Conservation (phyloP, 2,113 vertebrate genomes). For the Notechis scutatus region DNA sequence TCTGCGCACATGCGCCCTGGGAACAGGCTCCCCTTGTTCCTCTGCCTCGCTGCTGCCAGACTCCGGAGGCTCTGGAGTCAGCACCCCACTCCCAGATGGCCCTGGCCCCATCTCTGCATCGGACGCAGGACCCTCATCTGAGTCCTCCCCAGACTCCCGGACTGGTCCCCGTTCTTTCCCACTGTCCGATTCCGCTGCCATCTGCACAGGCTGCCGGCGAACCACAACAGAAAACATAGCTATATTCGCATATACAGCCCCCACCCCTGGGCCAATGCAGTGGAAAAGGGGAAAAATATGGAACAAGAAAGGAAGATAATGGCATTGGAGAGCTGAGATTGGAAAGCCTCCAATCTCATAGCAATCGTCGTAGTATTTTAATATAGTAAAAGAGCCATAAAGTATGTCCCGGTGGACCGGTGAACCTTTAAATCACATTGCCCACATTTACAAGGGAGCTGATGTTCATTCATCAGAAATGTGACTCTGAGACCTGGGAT, state of each 20-base stretch:
- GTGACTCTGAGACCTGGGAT: slow-evolving; percentile 3
- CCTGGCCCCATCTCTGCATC: too few species aligned
- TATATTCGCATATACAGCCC: not conserved
- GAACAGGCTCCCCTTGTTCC: too few species aligned
- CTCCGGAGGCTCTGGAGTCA: too few species aligned
- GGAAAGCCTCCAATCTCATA: slow-evolving; percentile 19
- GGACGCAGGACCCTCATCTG: too few species aligned
- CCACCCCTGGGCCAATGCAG: not conserved
- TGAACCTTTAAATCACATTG: not conserved
- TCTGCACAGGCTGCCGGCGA: too few species aligned
- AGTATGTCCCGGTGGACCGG: slow-evolving; percentile 3
- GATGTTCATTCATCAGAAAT: slow-evolving; percentile 3
- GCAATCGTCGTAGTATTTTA: slow-evolving; percentile 13
- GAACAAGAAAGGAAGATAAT: slow-evolving; percentile 25
- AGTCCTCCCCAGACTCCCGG: too few species aligned
- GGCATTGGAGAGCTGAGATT: slow-evolving; percentile 21
- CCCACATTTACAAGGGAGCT: not conserved
- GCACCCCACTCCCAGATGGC: too few species aligned
- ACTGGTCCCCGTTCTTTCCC: too few species aligned
- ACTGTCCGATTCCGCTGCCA: too few species aligned
- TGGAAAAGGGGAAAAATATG: not conserved
- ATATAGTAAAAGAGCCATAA: not conserved
- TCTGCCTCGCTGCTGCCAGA: too few species aligned
- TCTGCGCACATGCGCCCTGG: too few species aligned
- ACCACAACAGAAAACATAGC: too few species aligned